Evolutionary conservation across 2,888 invertebrate genomes (phyloP).

Genomic region (Tetranychus piercei): DNA sequence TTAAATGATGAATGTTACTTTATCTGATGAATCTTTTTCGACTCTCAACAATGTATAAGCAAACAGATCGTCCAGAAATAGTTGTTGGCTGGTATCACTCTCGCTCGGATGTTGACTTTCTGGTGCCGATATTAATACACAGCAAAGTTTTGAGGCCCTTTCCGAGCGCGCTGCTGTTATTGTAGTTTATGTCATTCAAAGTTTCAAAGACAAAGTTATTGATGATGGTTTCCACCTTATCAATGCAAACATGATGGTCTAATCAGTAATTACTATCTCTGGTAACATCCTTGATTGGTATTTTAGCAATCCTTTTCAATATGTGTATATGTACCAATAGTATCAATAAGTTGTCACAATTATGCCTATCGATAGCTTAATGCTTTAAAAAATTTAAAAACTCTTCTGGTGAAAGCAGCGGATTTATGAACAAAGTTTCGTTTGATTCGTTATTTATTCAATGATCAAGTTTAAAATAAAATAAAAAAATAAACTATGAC

Average conservation of each 20-base stretch:
- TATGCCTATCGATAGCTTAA: too few relatives aligned
- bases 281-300: too few relatives aligned
- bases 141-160: slow-evolving; percentile 94
- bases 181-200: slow-evolving; percentile 97
- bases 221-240: slow-evolving; percentile 95
- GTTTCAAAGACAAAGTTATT: slow-evolving; percentile 62
- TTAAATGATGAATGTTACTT: background rate
- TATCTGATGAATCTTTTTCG: background rate
- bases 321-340: too few relatives aligned
- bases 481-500: too few relatives aligned
- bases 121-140: slow-evolving; percentile 97
- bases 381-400: too few relatives aligned
- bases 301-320: too few relatives aligned
- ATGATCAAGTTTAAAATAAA: too few relatives aligned
- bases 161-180: slow-evolving; percentile 97
- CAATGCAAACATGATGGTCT: slow-evolving; percentile 86
- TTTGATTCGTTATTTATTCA: too few relatives aligned
- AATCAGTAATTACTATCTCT: too few relatives aligned
- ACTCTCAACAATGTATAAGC: slow-evolving; percentile 60
- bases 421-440: too few relatives aligned
- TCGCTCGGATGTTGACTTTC: slow-evolving; percentile 99
- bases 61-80: slow-evolving; percentile 98
- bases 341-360: too few relatives aligned
- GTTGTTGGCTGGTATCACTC: slow-evolving; percentile 97
- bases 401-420: too few relatives aligned